Evolutionary conservation across 2,113 vertebrate species (phyloP).

Genomic region (Ptychochromis oligacanthus): DNA sequence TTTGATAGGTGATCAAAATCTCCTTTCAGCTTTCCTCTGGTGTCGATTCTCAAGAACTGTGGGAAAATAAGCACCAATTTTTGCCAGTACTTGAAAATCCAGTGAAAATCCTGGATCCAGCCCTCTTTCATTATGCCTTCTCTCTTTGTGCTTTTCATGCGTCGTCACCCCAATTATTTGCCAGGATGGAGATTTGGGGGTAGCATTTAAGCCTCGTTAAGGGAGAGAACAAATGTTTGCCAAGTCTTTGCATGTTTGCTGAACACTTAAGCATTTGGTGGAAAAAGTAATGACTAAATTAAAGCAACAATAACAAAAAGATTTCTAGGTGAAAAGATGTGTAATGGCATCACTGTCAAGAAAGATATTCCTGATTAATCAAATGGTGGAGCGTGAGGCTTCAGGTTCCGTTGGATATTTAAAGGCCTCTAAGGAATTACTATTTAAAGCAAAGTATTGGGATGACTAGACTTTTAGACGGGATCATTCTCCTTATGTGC

Average conservation of each 20-base stretch:
- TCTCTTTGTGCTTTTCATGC: constrained; percentile 16
- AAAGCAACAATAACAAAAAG: constrained; percentile 18
- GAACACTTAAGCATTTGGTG: constrained; percentile 21
- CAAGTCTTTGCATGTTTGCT: constrained; percentile 43
- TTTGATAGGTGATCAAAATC: background rate
- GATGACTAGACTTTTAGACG: background rate
- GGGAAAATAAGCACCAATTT: constrained; percentile 34
- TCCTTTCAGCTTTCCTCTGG: background rate
- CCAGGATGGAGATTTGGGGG: constrained; percentile 36
- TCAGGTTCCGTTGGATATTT: background rate
- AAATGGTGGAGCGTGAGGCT: background rate
- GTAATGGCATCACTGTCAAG: background rate
- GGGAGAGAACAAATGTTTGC: background rate
- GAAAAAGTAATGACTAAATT: constrained; percentile 39
- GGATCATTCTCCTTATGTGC: constrained; percentile 6
- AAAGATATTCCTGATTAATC: background rate
- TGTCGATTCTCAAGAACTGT: background rate
- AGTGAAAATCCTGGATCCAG: background rate
- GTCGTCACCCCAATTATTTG: constrained; percentile 13
- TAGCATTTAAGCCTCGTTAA: constrained; percentile 26
- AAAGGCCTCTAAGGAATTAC: background rate
- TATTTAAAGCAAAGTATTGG: background rate
- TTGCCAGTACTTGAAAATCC: constrained; percentile 17
- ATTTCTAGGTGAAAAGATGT: background rate
- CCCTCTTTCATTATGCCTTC: constrained; percentile 7